Evolutionary conservation across 2,797 vertebrate species (phyloP).

Genomic region (Urosaurus nigricauda): DNA sequence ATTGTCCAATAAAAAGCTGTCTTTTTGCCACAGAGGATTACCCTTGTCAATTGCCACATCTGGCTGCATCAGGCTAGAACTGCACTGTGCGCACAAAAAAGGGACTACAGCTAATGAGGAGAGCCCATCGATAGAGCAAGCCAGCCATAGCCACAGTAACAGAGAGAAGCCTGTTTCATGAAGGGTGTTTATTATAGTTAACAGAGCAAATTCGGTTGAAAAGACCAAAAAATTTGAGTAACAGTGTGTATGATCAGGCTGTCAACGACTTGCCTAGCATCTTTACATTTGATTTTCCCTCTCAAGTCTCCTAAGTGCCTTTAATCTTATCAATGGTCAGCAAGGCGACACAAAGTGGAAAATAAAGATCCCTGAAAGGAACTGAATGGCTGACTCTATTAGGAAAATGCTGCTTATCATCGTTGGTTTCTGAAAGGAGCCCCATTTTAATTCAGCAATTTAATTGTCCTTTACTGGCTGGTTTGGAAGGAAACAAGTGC

Average conservation of each 20-base stretch:
- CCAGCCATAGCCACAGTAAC: neutral
- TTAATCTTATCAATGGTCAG: conserved; percentile 12
- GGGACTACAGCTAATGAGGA: neutral
- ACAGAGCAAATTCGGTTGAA: neutral
- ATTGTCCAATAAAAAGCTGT: too few species aligned
- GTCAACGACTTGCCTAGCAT: neutral
- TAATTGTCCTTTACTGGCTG: conserved; percentile 48
- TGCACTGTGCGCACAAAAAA: neutral
- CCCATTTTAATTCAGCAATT: conserved; percentile 52
- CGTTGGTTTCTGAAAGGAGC: conserved; percentile 41
- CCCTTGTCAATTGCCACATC: neutral
- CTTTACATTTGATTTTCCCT: neutral
- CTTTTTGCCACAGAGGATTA: neutral
- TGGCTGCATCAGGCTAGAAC: neutral
- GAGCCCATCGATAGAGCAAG: neutral
- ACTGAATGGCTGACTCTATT: conserved; percentile 35
- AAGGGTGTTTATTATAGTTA: neutral
- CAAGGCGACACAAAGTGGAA: conserved; percentile 33
- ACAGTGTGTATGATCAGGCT: neutral
- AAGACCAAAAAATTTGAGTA: neutral
- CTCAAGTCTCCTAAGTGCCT: neutral
- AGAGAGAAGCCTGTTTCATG: too few species aligned
- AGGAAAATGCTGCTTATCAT: conserved; percentile 35
- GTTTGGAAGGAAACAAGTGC: neutral
- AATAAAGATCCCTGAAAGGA: conserved; percentile 48